Conservation (phyloP, 2,113 vertebrate species). For the Herpetotheres cachinnans region DNA sequence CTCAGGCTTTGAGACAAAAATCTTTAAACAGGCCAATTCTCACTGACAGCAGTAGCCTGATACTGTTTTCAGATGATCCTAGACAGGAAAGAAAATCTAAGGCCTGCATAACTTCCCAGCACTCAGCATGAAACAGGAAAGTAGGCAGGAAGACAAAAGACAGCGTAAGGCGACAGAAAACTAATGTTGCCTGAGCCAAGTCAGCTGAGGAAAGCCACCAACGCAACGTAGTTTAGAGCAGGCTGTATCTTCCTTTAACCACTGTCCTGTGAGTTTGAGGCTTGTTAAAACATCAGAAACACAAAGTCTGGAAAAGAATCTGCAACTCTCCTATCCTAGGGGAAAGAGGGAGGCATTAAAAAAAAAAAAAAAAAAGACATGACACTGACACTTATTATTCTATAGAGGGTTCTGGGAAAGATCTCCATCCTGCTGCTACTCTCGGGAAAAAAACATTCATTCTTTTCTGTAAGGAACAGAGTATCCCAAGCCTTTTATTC, state of each 20-base stretch:
- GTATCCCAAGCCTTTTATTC: not conserved
- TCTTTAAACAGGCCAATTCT: not conserved
- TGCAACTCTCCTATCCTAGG: not conserved
- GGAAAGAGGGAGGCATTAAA: not conserved
- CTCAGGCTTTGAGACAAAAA: not conserved
- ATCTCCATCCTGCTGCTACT: not conserved
- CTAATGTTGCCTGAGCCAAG: not conserved
- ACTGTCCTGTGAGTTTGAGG: not conserved
- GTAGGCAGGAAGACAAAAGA: not conserved
- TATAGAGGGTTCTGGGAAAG: not conserved
- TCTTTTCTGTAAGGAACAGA: not conserved
- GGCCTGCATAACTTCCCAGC: not conserved
- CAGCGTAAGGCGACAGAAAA: not conserved
- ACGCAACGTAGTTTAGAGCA: not conserved
- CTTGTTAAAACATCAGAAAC: not conserved
- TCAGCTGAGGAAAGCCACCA: not conserved
- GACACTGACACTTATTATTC: not conserved
- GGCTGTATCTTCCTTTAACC: not conserved
- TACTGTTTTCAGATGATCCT: not conserved
- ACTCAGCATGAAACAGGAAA: accelerated
- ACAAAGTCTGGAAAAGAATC: not conserved
- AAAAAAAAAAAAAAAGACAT: not conserved
- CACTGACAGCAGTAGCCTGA: not conserved
- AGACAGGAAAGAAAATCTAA: not conserved
- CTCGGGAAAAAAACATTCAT: not conserved